Evolutionary conservation across 2,797 vertebrate genomes (phyloP), one percentile per base, ranked within the genome.

Genomic region (Crocidura indochinensis): DNA sequence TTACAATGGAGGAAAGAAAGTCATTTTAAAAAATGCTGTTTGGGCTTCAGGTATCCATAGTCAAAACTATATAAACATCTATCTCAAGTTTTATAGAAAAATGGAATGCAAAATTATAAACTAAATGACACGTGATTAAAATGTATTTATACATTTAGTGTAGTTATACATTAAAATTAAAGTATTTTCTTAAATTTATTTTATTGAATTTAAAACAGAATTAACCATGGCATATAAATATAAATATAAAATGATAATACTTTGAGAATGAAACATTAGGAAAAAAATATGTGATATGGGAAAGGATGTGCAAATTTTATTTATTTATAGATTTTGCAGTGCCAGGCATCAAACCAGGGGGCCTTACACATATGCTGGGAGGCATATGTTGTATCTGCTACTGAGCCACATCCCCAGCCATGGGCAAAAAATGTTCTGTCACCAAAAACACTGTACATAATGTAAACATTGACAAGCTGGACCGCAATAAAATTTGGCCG

Each of bases 1-100:
- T 77, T 77, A 72, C 56, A 71, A 31, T n/a, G 29, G 56, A 91
- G 38, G 47, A 88, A 92, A 92, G 51, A 71, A 8, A 68, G 19
- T 84, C 9, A 84, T 91, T 93, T 93, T 80, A 89, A 80, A 20
- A 81, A 81, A 68, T n/a, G n/a, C 38, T 72, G 72, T 91, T 77
- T 84, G 64, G 90, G 46, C 44, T 94, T 78, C 75, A 67, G 67
- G 73, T 60, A 38, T 67, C 81, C 75, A 74, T 2, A 84, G 47
- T 26, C 31, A 94, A 93, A 91, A 86, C 60, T 64, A 86, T 80
- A 90, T 80, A 69, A 73, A 88, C 62, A 31, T 84, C 22, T 12
- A 92, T 24, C 69, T 95, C 86, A 91, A 65, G 69, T 71, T 80
- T 93, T 27, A 92, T 83, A 51, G 20, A 71, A 71, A 71, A 44